These are phyloP conservation scores for Anguilla anguilla DNA, from an alignment of 2,797 vertebrate species.

Conservation along the genomic window DNA sequence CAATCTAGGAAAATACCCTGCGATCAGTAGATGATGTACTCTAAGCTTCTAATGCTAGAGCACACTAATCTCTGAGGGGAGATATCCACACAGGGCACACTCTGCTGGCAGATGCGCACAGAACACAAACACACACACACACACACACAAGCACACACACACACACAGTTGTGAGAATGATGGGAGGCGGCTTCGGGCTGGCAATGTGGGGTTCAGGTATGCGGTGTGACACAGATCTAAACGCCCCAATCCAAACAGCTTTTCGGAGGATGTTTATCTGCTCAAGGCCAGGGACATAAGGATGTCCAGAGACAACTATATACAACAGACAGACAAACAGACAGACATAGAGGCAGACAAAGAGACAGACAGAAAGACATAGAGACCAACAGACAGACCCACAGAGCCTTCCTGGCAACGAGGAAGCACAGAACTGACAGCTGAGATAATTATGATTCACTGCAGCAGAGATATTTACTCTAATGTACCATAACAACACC, in stretches of 20 bases:
- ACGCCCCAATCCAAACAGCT: not conserved
- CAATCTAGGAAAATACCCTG: constrained; percentile 43
- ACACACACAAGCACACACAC: constrained; percentile 20
- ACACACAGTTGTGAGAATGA: not conserved
- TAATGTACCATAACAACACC: constrained; percentile 37
- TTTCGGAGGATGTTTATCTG: not conserved
- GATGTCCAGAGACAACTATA: too few relatives aligned
- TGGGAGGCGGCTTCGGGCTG: not conserved
- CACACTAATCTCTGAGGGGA: constrained; percentile 48
- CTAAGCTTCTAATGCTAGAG: constrained; percentile 49
- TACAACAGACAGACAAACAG: not conserved
- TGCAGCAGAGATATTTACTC: constrained; percentile 57
- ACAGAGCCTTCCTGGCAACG: constrained; percentile 15
- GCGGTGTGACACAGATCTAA: not conserved
- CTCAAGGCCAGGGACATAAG: not conserved
- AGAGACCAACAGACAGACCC: constrained; percentile 6
- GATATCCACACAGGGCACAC: constrained; percentile 36
- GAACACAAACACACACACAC: not conserved
- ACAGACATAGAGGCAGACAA: not conserved
- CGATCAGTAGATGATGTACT: constrained; percentile 39
- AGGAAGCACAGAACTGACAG: constrained; percentile 38
- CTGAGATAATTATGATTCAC: constrained; percentile 48
- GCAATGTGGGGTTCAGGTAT: not conserved
- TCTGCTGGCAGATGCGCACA: constrained; percentile 33
- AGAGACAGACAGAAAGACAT: constrained; percentile 12